Evolutionary conservation across 2,888 invertebrate genomes (phyloP).

Genomic region (Fragum sueziense): DNA sequence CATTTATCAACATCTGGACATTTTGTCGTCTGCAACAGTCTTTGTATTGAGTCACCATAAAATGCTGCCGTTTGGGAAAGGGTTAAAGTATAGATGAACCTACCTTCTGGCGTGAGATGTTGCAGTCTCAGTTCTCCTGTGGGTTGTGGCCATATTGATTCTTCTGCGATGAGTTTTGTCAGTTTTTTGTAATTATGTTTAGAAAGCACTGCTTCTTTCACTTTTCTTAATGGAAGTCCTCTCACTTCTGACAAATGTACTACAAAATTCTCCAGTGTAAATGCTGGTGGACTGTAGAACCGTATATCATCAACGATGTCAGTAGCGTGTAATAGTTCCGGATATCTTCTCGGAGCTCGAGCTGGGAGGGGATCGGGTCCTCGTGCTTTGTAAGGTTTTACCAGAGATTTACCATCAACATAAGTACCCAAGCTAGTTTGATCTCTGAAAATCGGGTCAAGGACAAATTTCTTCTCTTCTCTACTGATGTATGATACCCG

Average conservation of each 20-base stretch:
- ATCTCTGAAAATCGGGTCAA: constrained; percentile 72
- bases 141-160: constrained; percentile 49
- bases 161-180: constrained; percentile 73
- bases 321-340: constrained; percentile 67
- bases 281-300: constrained; percentile 73
- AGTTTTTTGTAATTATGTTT: constrained; percentile 77
- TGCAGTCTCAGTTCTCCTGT: constrained; percentile 52
- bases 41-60: no score
- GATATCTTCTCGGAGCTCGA: constrained; percentile 65
- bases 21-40: no score
- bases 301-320: constrained; percentile 72
- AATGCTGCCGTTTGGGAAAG: no score
- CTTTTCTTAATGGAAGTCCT: constrained; percentile 68
- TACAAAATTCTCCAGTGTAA: constrained; percentile 79
- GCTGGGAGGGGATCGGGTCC: constrained; percentile 77
- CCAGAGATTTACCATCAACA: constrained; percentile 75
- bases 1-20: no score
- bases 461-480: constrained; percentile 72
- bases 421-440: constrained; percentile 73
- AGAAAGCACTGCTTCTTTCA: constrained; percentile 72
- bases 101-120: constrained; percentile 69
- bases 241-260: constrained; percentile 70
- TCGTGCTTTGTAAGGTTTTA: constrained; percentile 74
- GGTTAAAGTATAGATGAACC: no score
- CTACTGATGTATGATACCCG: constrained; percentile 64